These are phyloP conservation scores for Eumacrocentrus americanus DNA, from an alignment of 2,888 invertebrate species.

Conservation along the genomic window DNA sequence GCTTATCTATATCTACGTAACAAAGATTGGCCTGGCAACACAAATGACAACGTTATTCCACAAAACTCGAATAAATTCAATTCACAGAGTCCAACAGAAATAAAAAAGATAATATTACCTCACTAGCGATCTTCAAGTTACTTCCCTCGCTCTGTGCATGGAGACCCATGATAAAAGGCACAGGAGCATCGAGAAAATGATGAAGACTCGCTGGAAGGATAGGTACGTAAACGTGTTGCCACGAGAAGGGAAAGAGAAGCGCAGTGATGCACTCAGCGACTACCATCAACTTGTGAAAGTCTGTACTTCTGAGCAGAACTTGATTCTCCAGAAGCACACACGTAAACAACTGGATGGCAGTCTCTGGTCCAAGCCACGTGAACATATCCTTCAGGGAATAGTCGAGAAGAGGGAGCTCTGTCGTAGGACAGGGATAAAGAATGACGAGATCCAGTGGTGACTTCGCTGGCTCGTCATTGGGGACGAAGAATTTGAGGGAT, in stretches of 20 bases:
- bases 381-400: constrained; percentile 90
- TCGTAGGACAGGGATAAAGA: constrained; percentile 76
- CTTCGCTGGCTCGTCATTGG: constrained; percentile 59
- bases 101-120: constrained; percentile 48
- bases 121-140: constrained; percentile 61
- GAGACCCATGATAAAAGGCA: constrained; percentile 97
- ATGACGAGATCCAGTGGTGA: constrained; percentile 66
- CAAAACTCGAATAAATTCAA: constrained; percentile 9
- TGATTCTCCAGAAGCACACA: constrained; percentile 97
- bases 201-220: constrained; percentile 93
- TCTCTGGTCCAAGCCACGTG: constrained; percentile 86
- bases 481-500: constrained; percentile 68
- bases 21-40: constrained; percentile 87
- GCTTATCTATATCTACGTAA: constrained; percentile 94
- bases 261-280: constrained; percentile 93
- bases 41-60: constrained; percentile 13
- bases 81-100: neutral
- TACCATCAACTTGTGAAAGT: constrained; percentile 94
- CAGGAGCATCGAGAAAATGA: constrained; percentile 98
- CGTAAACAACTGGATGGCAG: constrained; percentile 90
- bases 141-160: constrained; percentile 62
- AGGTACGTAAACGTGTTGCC: constrained; percentile 99
- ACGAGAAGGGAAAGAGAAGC: constrained; percentile 91
- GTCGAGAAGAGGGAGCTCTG: constrained; percentile 93
- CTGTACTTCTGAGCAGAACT: constrained; percentile 91